These are phyloP conservation scores for Beroe ovata DNA, from an alignment of 37 sponge, comb jelly and placozoan species.

Conservation along the genomic window DNA sequence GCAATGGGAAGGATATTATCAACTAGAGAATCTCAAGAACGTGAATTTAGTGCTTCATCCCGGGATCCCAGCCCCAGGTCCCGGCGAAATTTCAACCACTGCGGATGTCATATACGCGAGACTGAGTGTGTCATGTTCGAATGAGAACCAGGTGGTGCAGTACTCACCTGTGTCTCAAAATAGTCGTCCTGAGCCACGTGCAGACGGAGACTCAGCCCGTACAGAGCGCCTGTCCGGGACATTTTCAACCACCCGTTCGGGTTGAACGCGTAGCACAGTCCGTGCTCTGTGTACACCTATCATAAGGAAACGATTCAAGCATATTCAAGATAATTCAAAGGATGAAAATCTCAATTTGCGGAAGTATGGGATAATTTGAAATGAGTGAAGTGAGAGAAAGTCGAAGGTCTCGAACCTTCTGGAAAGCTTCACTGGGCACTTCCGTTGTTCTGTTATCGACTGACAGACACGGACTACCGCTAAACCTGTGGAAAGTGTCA, in stretches of 20 bases:
- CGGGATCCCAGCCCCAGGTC: too few species aligned
- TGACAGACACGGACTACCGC: conserved; percentile 6
- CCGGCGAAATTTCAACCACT: too few species aligned
- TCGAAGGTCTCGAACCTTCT: background rate
- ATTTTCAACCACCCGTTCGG: conserved; percentile 15
- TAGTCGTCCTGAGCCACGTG: conserved; percentile 67
- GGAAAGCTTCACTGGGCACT: conserved; percentile 3
- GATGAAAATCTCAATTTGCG: too few species aligned
- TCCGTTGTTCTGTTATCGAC: background rate
- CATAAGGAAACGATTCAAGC: background rate
- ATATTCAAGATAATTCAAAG: background rate
- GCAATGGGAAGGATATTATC: too few species aligned
- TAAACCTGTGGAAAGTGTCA: conserved; percentile 3
- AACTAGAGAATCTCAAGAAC: too few species aligned
- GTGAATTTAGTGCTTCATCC: too few species aligned
- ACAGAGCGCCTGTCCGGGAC: conserved; percentile 49
- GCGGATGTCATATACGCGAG: too few species aligned
- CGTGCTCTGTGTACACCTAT: conserved; percentile 63
- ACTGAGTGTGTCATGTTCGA: too few species aligned
- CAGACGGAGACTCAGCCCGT: conserved; percentile 58
- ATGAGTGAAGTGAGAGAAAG: background rate
- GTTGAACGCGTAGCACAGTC: conserved; percentile 54
- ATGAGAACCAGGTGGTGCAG: too few species aligned
- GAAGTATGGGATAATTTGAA: background rate
- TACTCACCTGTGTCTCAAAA: conserved; percentile 44